A percentile compares a stretch with the other conserved stretches of the same genome.
Conservation (phyloP, 2,113 vertebrate genomes). For the Noctilio leporinus region DNA sequence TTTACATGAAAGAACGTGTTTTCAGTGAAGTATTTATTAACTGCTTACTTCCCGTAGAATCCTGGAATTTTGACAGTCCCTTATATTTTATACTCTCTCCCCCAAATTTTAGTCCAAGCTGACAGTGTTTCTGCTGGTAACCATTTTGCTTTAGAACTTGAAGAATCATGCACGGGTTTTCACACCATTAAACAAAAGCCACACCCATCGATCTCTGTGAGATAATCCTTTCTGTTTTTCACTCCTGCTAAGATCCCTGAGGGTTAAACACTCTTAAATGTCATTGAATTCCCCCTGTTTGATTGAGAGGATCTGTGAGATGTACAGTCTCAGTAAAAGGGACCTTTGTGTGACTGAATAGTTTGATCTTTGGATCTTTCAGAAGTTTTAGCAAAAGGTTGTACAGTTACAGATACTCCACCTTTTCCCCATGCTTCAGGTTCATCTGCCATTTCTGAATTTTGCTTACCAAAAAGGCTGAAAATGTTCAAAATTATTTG, state of each 20-base stretch:
- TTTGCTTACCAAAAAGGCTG: not conserved
- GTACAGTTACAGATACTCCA: not conserved
- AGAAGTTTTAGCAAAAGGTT: slow-evolving; percentile 3
- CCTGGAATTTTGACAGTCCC: not conserved
- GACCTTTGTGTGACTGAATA: not conserved
- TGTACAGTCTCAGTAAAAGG: not conserved
- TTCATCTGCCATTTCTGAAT: not conserved
- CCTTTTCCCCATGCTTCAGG: not conserved
- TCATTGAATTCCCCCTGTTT: not conserved
- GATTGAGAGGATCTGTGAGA: not conserved
- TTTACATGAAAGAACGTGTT: not conserved
- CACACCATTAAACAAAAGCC: not conserved
- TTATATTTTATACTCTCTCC: not conserved
- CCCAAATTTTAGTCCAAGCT: not conserved
- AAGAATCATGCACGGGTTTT: not conserved
- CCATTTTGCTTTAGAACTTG: not conserved
- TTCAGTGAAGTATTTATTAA: not conserved
- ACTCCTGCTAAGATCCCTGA: not conserved
- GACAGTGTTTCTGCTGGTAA: not conserved
- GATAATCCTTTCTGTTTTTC: not conserved
- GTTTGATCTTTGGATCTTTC: slow-evolving; percentile 19
- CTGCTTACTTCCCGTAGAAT: not conserved
- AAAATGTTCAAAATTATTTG: not conserved
- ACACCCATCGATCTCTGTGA: not conserved
- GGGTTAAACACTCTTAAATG: not conserved